Evolutionary conservation across 2,797 vertebrate species (phyloP), one percentile per base, ranked within the genome.

Genomic region (Rhinatrema bivittatum): DNA sequence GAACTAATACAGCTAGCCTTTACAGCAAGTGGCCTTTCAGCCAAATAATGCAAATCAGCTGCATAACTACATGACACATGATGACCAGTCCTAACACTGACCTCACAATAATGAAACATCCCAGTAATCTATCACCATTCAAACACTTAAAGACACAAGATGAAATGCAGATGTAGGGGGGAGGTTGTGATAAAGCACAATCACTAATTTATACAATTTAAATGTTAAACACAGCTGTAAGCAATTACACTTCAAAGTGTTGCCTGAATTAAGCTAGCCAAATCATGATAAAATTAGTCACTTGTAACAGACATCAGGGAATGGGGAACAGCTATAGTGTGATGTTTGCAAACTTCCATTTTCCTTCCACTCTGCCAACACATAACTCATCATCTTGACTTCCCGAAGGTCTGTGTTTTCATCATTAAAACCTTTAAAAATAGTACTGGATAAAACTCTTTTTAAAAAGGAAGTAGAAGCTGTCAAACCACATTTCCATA

Each of bases 361-460:
- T 60, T 57, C 53, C 37, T 47, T 30, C 28, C 7, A 21, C 28
- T 26, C 49, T 48, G 50, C 59, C 43, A 60, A 41, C 16, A 25
- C 42, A 38, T 20, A 49, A 48, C 32, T 48, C 39, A 47, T 12
- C 2, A 9, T 50, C 55, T 58, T 23, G 25, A 36, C 26, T 60
- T 60, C 52, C 52, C 45, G 12, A 22, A 44, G 29, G 20, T 50
- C 38, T 25, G 9, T 16, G 31, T 25, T 10, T 5, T 44, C 16
- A 39, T 14, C 29, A 15, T 18, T 32, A 12, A 6, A 10, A 29
- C 32, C 20, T 19, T 19, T 26, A 30, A 39, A 8, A 37, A 36
- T 11, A 22, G 14, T 20, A 21, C 7, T 29, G 18, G 7, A n/a
- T n/a, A n/a, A n/a, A n/a, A 16, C 34, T 16, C 9, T 20, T 16